Evolutionary conservation across 2,113 vertebrate species (phyloP).

Genomic region (Apaloderma vittatum): DNA sequence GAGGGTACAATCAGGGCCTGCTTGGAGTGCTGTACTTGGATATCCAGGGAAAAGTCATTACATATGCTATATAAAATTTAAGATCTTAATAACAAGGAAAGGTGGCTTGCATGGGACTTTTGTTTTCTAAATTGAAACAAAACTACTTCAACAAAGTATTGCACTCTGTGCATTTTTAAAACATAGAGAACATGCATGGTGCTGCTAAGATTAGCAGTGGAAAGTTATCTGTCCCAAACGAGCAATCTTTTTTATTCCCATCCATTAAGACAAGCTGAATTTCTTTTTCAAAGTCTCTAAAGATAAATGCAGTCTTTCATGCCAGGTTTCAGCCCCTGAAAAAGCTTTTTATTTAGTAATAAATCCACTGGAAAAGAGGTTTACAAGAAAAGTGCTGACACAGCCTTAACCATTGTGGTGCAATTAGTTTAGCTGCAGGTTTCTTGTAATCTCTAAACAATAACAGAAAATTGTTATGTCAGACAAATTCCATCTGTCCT

Average conservation of each 20-base stretch:
- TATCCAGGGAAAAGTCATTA: background rate
- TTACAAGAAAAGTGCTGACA: slow-evolving; percentile 57
- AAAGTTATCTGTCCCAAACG: background rate
- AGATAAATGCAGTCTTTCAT: slow-evolving; percentile 17
- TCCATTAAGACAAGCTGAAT: background rate
- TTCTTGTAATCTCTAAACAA: slow-evolving; percentile 45
- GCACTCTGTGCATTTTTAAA: background rate
- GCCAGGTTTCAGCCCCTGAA: slow-evolving; percentile 13
- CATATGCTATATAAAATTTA: background rate
- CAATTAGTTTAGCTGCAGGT: slow-evolving; percentile 56
- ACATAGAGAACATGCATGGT: background rate
- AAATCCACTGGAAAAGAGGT: slow-evolving; percentile 52
- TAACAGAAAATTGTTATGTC: slow-evolving; percentile 17
- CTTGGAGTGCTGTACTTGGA: background rate
- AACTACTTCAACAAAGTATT: background rate
- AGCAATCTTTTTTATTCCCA: background rate
- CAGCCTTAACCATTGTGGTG: background rate
- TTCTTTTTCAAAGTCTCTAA: background rate
- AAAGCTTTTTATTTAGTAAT: slow-evolving; percentile 42
- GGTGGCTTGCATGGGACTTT: background rate
- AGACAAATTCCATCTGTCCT: slow-evolving; percentile 7
- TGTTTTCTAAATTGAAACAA: background rate
- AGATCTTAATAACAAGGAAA: background rate
- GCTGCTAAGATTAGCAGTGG: background rate
- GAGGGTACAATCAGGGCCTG: background rate